Conservation (phyloP, 1,140 invertebrate genomes). For the Arion vulgaris region DNA sequence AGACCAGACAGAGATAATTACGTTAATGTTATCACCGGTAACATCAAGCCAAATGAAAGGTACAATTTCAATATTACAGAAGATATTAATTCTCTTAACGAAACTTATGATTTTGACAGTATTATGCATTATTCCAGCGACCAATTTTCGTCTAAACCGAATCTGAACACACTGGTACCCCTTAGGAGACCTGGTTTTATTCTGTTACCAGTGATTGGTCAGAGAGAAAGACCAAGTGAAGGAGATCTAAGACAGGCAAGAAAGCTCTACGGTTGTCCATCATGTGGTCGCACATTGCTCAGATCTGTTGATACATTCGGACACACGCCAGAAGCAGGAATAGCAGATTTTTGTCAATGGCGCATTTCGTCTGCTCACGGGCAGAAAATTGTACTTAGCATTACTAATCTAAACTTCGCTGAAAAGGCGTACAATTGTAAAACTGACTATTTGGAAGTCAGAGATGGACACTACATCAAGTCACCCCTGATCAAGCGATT, state of each 20-base stretch:
- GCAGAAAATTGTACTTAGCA: conserved; percentile 92
- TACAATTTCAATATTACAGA: conserved; percentile 98
- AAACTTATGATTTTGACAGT: conserved; percentile 89
- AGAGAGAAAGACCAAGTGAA: conserved; percentile 88
- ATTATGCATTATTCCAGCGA: conserved; percentile 99
- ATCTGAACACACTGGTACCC: conserved; percentile 94
- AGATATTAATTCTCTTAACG: conserved; percentile 96
- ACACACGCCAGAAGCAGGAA: conserved; percentile 72
- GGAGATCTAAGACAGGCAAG: conserved; percentile 98
- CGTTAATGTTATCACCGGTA: conserved; percentile 83
- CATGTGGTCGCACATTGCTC: conserved; percentile 92
- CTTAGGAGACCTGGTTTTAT: conserved; percentile 55
- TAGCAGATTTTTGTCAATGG: conserved; percentile 81
- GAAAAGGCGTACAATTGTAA: conserved; percentile 88
- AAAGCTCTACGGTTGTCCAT: conserved; percentile 89
- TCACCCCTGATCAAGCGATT: conserved; percentile 78
- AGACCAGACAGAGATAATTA: conserved; percentile 92
- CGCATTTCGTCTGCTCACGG: conserved; percentile 96
- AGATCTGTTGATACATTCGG: conserved; percentile 89
- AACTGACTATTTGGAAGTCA: conserved; percentile 90
- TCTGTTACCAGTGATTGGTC: conserved; percentile 77
- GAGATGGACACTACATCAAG: conserved; percentile 87
- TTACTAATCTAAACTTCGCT: conserved; percentile 92
- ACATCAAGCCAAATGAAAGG: conserved; percentile 97
- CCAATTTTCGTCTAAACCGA: conserved; percentile 95